Evolutionary conservation across 37 sponge, comb jelly and placozoan species (phyloP).

Genomic region (Tethya wilhelma): DNA sequence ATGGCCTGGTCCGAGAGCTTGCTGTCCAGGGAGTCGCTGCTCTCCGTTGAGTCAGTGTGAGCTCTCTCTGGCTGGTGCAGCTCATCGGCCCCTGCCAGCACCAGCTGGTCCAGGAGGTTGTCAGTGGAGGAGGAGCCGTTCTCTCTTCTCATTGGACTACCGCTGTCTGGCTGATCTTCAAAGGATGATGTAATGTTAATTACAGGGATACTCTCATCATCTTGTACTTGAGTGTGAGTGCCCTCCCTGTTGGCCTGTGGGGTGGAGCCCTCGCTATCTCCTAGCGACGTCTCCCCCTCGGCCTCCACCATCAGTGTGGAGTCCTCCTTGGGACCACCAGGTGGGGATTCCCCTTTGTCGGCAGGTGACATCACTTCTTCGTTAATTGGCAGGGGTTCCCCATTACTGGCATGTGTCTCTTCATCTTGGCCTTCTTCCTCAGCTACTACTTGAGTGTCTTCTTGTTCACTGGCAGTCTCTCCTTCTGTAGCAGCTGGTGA

Average conservation of each 20-base stretch:
- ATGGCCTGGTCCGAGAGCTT: slow-evolving; percentile 7
- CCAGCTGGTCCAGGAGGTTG: background rate
- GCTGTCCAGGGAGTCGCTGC: slow-evolving; percentile 6
- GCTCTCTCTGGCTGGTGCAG: no score
- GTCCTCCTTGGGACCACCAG: background rate
- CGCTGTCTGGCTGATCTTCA: no score
- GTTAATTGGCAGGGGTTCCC: background rate
- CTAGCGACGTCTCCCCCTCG: background rate
- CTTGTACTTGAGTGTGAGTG: background rate
- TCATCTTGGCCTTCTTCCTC: background rate
- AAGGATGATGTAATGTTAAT: no score
- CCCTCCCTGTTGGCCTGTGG: background rate
- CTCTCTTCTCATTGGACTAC: background rate
- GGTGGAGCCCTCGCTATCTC: background rate
- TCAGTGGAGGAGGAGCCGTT: background rate
- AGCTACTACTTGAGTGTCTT: background rate
- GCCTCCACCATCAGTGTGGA: background rate
- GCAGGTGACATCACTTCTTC: background rate
- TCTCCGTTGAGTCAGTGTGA: slow-evolving; percentile 7
- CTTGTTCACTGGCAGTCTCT: background rate
- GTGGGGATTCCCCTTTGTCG: background rate
- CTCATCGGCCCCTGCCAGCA: slow-evolving; percentile 11
- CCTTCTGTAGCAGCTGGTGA: background rate
- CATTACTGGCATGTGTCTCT: background rate
- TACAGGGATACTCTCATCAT: background rate